Percentiles rank a stretch among this genome's conserved stretches.
Evolutionary conservation across 2,113 vertebrate genomes (phyloP).

Genomic region (Anser brachyrhynchus): DNA sequence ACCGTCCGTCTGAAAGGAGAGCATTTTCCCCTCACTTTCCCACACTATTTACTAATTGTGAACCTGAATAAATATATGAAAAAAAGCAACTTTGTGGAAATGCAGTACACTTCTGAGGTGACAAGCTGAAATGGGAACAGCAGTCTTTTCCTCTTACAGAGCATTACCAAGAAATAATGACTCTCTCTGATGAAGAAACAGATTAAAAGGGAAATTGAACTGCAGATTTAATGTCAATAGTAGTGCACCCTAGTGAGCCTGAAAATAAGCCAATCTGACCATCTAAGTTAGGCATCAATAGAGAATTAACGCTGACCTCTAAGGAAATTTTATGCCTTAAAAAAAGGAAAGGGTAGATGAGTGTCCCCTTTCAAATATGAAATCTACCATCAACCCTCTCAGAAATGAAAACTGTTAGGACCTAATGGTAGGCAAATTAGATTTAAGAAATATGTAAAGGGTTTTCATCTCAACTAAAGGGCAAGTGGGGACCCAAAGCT

Average conservation of each 20-base stretch:
- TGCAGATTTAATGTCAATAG: slow-evolving; percentile 32
- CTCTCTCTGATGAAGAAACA: slow-evolving; percentile 33
- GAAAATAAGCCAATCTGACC: slow-evolving; percentile 25
- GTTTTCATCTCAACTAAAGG: not conserved
- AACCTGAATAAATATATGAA: not conserved
- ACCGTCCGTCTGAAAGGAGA: not conserved
- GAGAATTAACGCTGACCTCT: not conserved
- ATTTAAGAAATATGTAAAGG: not conserved
- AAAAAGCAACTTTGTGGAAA: not conserved
- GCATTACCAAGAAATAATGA: slow-evolving; percentile 6
- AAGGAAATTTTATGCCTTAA: not conserved
- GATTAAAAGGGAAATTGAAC: slow-evolving; percentile 51
- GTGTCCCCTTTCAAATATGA: not conserved
- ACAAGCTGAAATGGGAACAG: not conserved
- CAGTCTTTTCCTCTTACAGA: slow-evolving; percentile 13
- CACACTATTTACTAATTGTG: not conserved
- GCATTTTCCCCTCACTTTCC: not conserved
- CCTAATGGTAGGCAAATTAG: not conserved
- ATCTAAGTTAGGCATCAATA: not conserved
- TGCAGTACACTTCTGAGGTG: not conserved
- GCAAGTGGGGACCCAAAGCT: not conserved
- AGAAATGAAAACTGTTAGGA: not conserved
- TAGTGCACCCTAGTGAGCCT: not conserved
- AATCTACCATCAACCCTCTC: not conserved
- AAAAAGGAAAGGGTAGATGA: not conserved